A percentile compares a stretch with the other conserved stretches of the same genome.
Evolutionary conservation across 2,888 invertebrate species (phyloP).

Genomic region (Apodemia hepburni): DNA sequence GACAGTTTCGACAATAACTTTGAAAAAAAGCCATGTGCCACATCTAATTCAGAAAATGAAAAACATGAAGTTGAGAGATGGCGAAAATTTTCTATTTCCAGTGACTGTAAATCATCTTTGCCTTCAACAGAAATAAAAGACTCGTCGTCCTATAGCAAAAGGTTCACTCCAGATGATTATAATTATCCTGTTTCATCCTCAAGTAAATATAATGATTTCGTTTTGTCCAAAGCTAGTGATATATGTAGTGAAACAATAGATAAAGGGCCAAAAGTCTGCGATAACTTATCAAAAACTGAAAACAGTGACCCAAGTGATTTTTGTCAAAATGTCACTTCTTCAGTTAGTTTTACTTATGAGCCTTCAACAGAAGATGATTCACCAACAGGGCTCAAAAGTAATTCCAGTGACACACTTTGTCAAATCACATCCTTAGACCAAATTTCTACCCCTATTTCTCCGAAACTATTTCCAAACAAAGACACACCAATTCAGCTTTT

Average conservation of each 20-base stretch:
- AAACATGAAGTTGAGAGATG: slow-evolving; percentile 49
- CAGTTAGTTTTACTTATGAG: slow-evolving; percentile 75
- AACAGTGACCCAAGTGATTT: slow-evolving; percentile 72
- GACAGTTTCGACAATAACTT: slow-evolving; percentile 39
- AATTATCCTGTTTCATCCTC: slow-evolving; percentile 61
- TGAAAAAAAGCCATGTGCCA: slow-evolving; percentile 43
- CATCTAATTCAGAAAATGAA: slow-evolving; percentile 37
- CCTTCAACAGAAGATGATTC: slow-evolving; percentile 71
- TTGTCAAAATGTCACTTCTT: slow-evolving; percentile 72
- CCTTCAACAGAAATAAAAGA: slow-evolving; percentile 59
- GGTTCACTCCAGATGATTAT: slow-evolving; percentile 56
- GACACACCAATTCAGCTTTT: slow-evolving; percentile 54
- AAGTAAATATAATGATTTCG: slow-evolving; percentile 67
- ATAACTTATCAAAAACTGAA: slow-evolving; percentile 67
- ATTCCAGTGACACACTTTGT: slow-evolving; percentile 77
- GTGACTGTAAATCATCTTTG: slow-evolving; percentile 56
- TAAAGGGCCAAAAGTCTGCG: slow-evolving; percentile 61
- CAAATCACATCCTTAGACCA: slow-evolving; percentile 76
- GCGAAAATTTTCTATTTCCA: slow-evolving; percentile 61
- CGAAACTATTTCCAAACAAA: slow-evolving; percentile 68
- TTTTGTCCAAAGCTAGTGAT: slow-evolving; percentile 62
- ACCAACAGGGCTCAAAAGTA: slow-evolving; percentile 67
- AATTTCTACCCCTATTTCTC: slow-evolving; percentile 77
- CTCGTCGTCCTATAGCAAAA: slow-evolving; percentile 51
- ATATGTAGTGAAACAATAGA: slow-evolving; percentile 61